phyloP scores from a whole-genome alignment of 1,140 invertebrate species.

The Zaprionus kolodkinae region DNA sequence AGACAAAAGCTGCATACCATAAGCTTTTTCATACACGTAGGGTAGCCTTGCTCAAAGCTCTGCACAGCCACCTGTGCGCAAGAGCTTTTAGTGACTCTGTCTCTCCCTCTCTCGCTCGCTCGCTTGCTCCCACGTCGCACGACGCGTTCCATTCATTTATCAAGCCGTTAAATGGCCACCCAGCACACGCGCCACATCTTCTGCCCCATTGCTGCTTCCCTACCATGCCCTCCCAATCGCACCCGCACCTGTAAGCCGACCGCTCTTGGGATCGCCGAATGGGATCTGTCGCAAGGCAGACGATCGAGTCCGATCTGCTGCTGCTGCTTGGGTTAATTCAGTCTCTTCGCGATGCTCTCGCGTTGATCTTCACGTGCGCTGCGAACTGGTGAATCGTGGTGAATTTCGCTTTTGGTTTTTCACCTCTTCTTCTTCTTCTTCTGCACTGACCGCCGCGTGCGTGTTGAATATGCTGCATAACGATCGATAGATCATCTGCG shows the following conservation, averaged over 20 bases:
- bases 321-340: conserved; percentile 41
- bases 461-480: conserved; percentile 20
- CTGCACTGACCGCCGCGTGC: conserved; percentile 21
- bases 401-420: background rate
- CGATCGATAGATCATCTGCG: conserved; percentile 2
- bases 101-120: background rate
- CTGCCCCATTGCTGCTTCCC: background rate
- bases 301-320: conserved; percentile 25
- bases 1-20: background rate
- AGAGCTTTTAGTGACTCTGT: background rate
- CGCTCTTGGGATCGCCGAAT: background rate
- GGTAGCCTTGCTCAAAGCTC: conserved; percentile 14
- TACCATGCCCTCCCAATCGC: background rate
- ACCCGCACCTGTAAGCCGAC: conserved; percentile 20
- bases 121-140: background rate
- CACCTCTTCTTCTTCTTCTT: background rate
- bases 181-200: conserved; percentile 30
- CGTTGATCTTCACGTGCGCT: conserved; percentile 73
- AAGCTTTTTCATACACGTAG: background rate
- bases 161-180: conserved; percentile 61
- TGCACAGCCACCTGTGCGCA: conserved; percentile 13
- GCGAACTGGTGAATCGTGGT: conserved; percentile 25
- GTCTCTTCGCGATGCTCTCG: conserved; percentile 77
- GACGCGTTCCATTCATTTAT: conserved; percentile 59
- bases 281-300: conserved; percentile 17